Evolutionary conservation across 2,797 vertebrate genomes (phyloP).

Genomic region (Paedocypris micromegethes): DNA sequence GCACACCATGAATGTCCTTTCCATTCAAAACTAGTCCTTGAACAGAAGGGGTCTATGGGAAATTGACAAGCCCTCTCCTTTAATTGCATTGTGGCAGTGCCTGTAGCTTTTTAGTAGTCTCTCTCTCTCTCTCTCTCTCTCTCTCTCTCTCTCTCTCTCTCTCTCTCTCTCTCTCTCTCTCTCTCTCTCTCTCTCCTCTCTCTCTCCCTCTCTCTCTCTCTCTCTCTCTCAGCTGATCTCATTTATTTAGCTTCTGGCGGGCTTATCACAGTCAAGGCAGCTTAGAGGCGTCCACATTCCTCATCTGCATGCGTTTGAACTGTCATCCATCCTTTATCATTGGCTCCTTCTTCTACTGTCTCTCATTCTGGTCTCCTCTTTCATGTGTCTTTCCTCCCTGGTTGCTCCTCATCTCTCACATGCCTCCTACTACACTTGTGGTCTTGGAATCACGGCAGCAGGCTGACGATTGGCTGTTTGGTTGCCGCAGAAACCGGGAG

Average conservation of each 20-base stretch:
- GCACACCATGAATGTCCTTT: neutral
- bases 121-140: neutral
- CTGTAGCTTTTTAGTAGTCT: slow-evolving; percentile 5
- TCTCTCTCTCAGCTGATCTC: slow-evolving; percentile 34
- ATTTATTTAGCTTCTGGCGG: slow-evolving; percentile 6
- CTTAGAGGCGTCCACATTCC: slow-evolving; percentile 39
- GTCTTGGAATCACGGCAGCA: slow-evolving; percentile 34
- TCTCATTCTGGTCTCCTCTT: slow-evolving; percentile 29
- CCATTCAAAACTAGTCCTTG: neutral
- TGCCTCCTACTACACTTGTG: slow-evolving; percentile 40
- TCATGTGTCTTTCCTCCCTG: slow-evolving; percentile 15
- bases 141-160: neutral
- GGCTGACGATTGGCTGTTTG: slow-evolving; percentile 29
- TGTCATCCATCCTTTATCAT: slow-evolving; percentile 42
- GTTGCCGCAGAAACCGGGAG: slow-evolving; percentile 37
- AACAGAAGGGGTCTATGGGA: slow-evolving; percentile 9
- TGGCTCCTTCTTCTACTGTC: slow-evolving; percentile 14
- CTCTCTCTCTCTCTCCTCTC: slow-evolving; percentile 11
- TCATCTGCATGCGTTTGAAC: slow-evolving; percentile 61
- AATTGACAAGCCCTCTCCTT: slow-evolving; percentile 7
- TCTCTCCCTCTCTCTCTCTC: neutral
- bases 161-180: slow-evolving; percentile 10
- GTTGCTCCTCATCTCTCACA: slow-evolving; percentile 44
- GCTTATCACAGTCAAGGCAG: slow-evolving; percentile 37
- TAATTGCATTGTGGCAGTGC: neutral